Evolutionary conservation across 1,140 invertebrate species (phyloP).

Genomic region (Ips typographus): DNA sequence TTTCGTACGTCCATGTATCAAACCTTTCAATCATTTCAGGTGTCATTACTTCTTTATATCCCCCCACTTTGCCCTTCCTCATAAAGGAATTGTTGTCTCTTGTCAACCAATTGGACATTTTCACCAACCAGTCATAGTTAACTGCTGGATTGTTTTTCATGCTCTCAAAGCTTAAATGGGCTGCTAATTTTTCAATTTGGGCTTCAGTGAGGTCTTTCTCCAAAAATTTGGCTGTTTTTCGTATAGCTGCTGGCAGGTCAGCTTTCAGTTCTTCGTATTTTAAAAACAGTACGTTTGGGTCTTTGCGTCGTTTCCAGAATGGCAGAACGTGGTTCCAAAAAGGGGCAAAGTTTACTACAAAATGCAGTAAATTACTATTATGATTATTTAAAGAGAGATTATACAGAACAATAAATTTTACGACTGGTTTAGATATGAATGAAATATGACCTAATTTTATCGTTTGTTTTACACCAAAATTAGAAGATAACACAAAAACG

Average conservation of each 20-base stretch:
- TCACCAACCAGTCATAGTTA: constrained; percentile 60
- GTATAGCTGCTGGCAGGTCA: constrained; percentile 62
- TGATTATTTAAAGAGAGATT: too few species aligned
- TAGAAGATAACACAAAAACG: too few species aligned
- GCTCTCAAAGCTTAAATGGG: constrained; percentile 65
- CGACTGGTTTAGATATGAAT: too few species aligned
- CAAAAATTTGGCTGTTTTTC: constrained; percentile 61
- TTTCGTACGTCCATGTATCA: constrained; percentile 59
- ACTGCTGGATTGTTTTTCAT: constrained; percentile 71
- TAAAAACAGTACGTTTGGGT: constrained; percentile 62
- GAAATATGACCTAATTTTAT: neutral
- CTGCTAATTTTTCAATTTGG: constrained; percentile 55
- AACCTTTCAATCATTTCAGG: constrained; percentile 57
- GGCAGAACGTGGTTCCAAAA: constrained; percentile 63
- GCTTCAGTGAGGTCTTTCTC: constrained; percentile 55
- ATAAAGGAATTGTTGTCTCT: constrained; percentile 58
- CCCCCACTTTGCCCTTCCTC: constrained; percentile 63
- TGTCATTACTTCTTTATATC: constrained; percentile 65
- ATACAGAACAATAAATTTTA: too few species aligned
- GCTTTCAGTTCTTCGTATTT: constrained; percentile 70
- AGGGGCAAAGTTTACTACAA: constrained; percentile 58
- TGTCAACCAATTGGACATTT: constrained; percentile 30
- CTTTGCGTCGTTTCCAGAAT: constrained; percentile 59
- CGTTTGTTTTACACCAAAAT: constrained; percentile 24
- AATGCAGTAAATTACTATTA: too few species aligned